phyloP scores from a whole-genome alignment of 2,888 invertebrate species.

The Orthonychiurus folsomi region DNA sequence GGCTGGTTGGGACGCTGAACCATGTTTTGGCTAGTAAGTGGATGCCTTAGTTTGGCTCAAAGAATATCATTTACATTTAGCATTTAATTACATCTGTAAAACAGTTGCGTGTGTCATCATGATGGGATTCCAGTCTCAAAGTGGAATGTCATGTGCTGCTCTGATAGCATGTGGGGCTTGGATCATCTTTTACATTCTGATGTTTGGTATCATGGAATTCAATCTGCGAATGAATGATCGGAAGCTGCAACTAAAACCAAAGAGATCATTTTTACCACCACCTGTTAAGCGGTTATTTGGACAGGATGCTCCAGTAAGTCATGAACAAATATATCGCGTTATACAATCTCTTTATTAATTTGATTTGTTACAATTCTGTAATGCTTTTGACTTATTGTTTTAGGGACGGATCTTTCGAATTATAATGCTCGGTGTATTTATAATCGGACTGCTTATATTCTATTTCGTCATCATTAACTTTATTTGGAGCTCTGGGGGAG shows the following conservation, averaged over 20 bases:
- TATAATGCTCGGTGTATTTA: not conserved
- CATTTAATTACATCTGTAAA: too few relatives aligned
- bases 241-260: not conserved
- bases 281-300: not conserved
- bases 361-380: not conserved
- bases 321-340: not conserved
- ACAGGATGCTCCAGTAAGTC: not conserved
- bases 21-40: conserved; percentile 1
- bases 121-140: not conserved
- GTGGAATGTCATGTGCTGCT: not conserved
- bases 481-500: not conserved
- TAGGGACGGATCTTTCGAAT: not conserved
- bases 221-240: not conserved
- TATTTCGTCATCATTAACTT: not conserved
- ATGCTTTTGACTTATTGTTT: too few relatives aligned
- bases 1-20: not conserved
- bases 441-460: not conserved
- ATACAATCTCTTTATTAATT: not conserved
- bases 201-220: not conserved
- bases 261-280: not conserved
- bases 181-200: not conserved
- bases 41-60: conserved; percentile 27
- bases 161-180: not conserved
- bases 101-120: not conserved
- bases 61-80: too few relatives aligned